These are phyloP conservation scores for Tyria jacobaeae DNA, from an alignment of 2,888 invertebrate genomes.

Conservation along the genomic window DNA sequence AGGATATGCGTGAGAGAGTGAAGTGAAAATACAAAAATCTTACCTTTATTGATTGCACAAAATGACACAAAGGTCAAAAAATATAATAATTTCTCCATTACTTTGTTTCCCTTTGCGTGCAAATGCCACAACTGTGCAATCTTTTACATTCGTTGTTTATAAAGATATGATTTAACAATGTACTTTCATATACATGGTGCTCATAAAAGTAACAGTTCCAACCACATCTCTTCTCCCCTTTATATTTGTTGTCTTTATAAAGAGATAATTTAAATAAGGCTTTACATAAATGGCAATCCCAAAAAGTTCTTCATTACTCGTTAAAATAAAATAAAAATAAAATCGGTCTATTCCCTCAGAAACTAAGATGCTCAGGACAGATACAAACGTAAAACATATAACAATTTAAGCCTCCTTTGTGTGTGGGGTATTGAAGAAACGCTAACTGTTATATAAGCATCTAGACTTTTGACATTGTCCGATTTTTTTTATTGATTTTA, in stretches of 20 bases:
- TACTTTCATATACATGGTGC: neutral
- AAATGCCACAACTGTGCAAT: neutral
- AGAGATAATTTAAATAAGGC: neutral
- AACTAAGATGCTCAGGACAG: too few species aligned
- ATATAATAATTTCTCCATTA: conserved; percentile 3
- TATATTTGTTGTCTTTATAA: neutral
- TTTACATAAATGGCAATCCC: neutral
- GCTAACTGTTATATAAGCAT: too few species aligned
- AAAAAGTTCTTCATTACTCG: too few species aligned
- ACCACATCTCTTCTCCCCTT: neutral
- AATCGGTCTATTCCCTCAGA: too few species aligned
- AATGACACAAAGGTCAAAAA: neutral
- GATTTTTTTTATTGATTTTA: too few species aligned
- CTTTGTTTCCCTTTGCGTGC: conserved; percentile 1
- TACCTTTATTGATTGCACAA: conserved; percentile 1
- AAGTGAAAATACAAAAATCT: neutral
- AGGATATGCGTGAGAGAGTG: neutral
- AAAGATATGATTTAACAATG: neutral
- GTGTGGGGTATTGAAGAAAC: too few species aligned
- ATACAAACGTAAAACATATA: too few species aligned
- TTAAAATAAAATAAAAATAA: too few species aligned
- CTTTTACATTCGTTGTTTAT: neutral
- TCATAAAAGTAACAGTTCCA: neutral
- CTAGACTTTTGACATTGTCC: too few species aligned
- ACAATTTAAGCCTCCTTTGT: too few species aligned